Evolutionary conservation across 2,888 invertebrate genomes (phyloP).

Genomic region (Malthinus seriepunctatus): DNA sequence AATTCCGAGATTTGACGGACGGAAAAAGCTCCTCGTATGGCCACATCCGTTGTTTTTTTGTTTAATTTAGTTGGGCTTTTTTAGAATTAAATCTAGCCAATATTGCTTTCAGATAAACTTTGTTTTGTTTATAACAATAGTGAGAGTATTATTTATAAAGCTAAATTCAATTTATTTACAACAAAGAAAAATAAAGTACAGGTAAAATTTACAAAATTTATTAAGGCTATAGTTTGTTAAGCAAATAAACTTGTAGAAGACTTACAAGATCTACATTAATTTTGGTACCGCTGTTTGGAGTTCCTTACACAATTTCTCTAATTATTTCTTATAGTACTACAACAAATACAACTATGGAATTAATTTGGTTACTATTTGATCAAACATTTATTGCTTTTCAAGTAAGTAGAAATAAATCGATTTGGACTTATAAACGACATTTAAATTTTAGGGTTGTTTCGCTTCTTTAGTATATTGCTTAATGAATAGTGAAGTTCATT

Average conservation of each 20-base stretch:
- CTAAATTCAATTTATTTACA: slow-evolving; percentile 62
- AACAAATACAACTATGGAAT: slow-evolving; percentile 56
- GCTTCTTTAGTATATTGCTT: slow-evolving; percentile 68
- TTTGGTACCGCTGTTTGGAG: slow-evolving; percentile 68
- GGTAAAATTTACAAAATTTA: slow-evolving; percentile 49
- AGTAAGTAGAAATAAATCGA: slow-evolving; percentile 48
- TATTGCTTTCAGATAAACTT: slow-evolving; percentile 63
- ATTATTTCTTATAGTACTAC: slow-evolving; percentile 56
- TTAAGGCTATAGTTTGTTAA: too few species aligned
- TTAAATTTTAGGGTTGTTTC: slow-evolving; percentile 60
- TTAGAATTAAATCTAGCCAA: too few species aligned
- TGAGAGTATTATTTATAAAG: slow-evolving; percentile 60
- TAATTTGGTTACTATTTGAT: slow-evolving; percentile 67
- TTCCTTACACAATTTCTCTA: slow-evolving; percentile 64
- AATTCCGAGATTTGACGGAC: not conserved
- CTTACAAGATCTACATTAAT: slow-evolving; percentile 67
- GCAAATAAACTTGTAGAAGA: slow-evolving; percentile 52
- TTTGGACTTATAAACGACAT: not conserved
- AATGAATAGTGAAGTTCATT: slow-evolving; percentile 64
- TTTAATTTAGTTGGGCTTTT: too few species aligned
- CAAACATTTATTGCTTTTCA: slow-evolving; percentile 69
- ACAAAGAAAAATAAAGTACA: slow-evolving; percentile 62
- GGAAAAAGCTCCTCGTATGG: too few species aligned
- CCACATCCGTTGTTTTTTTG: too few species aligned
- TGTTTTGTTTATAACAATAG: slow-evolving; percentile 64